Evolutionary conservation across 2,113 vertebrate species (phyloP).

Genomic region (Anthoscopus minutus): DNA sequence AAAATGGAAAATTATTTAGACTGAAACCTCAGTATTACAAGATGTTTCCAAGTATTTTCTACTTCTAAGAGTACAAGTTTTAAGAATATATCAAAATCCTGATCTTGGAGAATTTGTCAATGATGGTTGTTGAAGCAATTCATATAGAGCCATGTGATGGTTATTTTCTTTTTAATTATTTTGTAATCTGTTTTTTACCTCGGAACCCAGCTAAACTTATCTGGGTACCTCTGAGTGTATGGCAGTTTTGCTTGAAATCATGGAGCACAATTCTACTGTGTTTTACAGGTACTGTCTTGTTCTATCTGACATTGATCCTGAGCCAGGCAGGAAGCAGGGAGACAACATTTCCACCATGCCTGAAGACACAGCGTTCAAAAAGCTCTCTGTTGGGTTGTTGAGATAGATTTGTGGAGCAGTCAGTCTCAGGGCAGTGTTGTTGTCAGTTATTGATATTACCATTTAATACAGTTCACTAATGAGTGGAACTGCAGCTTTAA

Average conservation of each 20-base stretch:
- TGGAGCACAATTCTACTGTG: fast-evolving
- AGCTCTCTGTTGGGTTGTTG: neutral
- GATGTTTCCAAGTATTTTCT: neutral
- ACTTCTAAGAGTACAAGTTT: neutral
- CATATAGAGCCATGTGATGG: fast-evolving
- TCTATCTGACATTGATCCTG: neutral
- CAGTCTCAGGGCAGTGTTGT: neutral
- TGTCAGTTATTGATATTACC: constrained; percentile 17
- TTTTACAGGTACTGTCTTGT: neutral
- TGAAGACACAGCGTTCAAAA: neutral
- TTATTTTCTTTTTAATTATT: neutral
- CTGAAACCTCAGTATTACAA: neutral
- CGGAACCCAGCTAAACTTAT: neutral
- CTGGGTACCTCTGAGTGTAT: neutral
- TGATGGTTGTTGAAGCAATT: neutral
- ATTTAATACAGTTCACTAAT: constrained; percentile 16
- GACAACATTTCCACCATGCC: neutral
- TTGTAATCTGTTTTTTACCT: fast-evolving
- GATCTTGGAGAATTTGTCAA: neutral
- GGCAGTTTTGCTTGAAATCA: neutral
- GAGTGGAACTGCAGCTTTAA: constrained; percentile 2
- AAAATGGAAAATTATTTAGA: neutral
- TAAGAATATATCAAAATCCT: neutral
- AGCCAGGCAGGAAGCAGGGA: neutral
- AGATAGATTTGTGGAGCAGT: neutral